Percentiles rank a stretch among this genome's conserved stretches.
Evolutionary conservation across 1,140 invertebrate genomes (phyloP).

Genomic region (Sitodiplosis mosellana): DNA sequence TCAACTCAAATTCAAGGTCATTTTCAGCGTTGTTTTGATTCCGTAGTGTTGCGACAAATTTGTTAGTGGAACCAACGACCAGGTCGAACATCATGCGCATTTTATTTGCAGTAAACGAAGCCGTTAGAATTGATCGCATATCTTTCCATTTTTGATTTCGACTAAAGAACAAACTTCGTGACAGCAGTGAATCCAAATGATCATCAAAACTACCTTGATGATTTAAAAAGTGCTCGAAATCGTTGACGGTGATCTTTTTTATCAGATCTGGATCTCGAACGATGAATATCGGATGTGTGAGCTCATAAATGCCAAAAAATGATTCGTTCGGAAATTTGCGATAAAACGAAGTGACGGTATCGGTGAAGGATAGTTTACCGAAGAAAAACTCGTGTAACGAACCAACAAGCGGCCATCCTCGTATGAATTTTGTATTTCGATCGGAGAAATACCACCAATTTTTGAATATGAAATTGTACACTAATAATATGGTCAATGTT

Average conservation of each 20-base stretch:
- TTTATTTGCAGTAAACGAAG: conserved; percentile 32
- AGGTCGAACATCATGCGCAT: conserved; percentile 20
- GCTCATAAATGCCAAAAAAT: conserved; percentile 4
- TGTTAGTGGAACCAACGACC: conserved; percentile 8
- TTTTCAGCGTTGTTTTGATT: background rate
- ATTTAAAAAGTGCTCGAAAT: conserved; percentile 43
- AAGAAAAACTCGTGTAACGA: conserved; percentile 11
- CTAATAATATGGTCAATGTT: background rate
- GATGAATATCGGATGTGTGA: conserved; percentile 27
- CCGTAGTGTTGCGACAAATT: conserved; percentile 4
- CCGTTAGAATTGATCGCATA: conserved; percentile 33
- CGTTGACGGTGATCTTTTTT: conserved; percentile 36
- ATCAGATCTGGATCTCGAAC: conserved; percentile 39
- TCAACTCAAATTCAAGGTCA: conserved; percentile 13
- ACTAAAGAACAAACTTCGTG: conserved; percentile 30
- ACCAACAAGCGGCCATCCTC: conserved; percentile 11
- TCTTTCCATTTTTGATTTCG: conserved; percentile 34
- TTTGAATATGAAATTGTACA: background rate
- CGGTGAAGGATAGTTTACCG: conserved; percentile 10
- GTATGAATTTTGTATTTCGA: background rate
- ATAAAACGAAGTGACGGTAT: conserved; percentile 14
- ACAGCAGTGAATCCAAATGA: conserved; percentile 31
- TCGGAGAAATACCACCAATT: background rate
- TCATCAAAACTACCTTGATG: conserved; percentile 26
- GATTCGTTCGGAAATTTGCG: conserved; percentile 5